Evolutionary conservation across 2,113 vertebrate species (phyloP), one percentile per base, ranked within the genome.

Genomic region (Limnothrissa miodon): DNA sequence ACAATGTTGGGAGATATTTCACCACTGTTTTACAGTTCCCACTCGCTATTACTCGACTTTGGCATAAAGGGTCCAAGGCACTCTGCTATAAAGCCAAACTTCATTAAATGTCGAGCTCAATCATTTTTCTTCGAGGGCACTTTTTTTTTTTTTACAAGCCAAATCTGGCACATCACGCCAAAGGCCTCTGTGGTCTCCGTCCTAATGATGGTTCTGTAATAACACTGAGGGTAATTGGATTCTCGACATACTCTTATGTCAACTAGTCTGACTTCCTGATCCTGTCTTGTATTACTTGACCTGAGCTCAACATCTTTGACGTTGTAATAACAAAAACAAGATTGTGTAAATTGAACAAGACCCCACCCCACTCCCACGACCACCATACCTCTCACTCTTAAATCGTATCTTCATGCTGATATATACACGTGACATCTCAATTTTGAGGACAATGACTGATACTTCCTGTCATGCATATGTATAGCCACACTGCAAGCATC

Each of bases 71-170:
- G 66, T 4, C 25, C 25, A 36, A 15, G 66, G 25, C 66, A 74
- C 1, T 74, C 29, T 36, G 29, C 33, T 74, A n/a, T n/a, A 36
- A 74, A 74, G 66, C 13, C 66, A 74, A 33, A 74, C 66, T 74
- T 74, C 66, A 74, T 74, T 74, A 74, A 74, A 74, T 74, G 66
- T 36, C 66, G 33, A 15, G 66, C 66, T 74, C 29, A 39, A 74
- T 74, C 66, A 74, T 74, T 74, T 74, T 29, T 36, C 10, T 74
- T 74, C 66, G n/a, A 74, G 29, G 66, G 29, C 29, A 36, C 66
- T 74, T 39, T 74, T 39, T 29, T 74, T 39, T 74, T 39, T 29
- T 33, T 33, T 17, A 74, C 66, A 17, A 36, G 66, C 5, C 66
- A 74, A 74, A 74, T 74, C 11, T 74, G 66, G 25, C 66, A 74